phyloP scores from a whole-genome alignment of 2,888 invertebrate species.

The Microchrysa polita region DNA sequence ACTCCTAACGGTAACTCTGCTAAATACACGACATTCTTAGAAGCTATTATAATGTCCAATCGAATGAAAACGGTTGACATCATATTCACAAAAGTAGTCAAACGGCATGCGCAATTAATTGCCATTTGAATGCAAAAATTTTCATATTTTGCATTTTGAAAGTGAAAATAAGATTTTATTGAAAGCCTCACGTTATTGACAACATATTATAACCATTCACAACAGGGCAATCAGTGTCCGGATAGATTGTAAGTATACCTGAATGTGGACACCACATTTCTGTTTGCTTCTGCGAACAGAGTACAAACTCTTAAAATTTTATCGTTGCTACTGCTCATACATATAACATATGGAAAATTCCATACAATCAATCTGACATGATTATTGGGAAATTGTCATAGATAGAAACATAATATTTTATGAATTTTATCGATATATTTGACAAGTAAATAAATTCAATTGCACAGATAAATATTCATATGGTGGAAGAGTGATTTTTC shows the following conservation, averaged over 20 bases:
- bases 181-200: neutral
- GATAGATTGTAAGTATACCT: too few relatives aligned
- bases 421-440: conserved; percentile 1
- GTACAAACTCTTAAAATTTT: too few relatives aligned
- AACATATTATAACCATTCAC: neutral
- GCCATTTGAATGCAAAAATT: conserved; percentile 26
- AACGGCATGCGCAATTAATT: conserved; percentile 25
- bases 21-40: neutral
- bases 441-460: neutral
- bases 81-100: conserved; percentile 25
- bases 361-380: conserved; percentile 3
- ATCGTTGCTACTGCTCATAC: too few relatives aligned
- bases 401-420: conserved; percentile 6
- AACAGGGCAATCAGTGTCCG: neutral
- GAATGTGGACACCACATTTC: too few relatives aligned
- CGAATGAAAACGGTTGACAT: conserved; percentile 23
- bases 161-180: conserved; percentile 26
- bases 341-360: neutral
- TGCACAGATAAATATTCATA: conserved; percentile 1
- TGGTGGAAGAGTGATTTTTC: neutral
- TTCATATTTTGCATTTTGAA: conserved; percentile 27
- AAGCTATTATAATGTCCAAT: neutral
- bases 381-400: conserved; percentile 5
- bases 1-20: neutral
- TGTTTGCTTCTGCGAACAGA: too few relatives aligned